phyloP scores from a whole-genome alignment of 2,888 invertebrate genomes.

The Ophion ventricosus region DNA sequence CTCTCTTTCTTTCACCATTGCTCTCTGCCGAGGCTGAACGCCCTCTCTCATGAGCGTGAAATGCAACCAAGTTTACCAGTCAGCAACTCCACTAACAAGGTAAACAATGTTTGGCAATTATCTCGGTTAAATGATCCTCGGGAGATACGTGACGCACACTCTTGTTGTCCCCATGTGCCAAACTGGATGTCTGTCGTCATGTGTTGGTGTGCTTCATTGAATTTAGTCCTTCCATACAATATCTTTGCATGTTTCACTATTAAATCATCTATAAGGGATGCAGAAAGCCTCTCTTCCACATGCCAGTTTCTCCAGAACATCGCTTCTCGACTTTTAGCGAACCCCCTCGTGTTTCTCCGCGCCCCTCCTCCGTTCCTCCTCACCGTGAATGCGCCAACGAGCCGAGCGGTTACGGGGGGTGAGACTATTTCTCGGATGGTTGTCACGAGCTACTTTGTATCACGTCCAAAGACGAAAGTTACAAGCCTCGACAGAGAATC shows the following conservation, averaged over 20 bases:
- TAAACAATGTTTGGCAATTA: constrained; percentile 83
- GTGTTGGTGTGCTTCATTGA: constrained; percentile 14
- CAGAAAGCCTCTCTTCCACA: neutral
- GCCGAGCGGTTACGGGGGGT: neutral
- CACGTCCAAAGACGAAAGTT: constrained; percentile 1
- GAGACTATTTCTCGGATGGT: neutral
- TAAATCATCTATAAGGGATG: neutral
- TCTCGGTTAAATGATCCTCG: constrained; percentile 79
- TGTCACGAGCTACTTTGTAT: constrained; percentile 12
- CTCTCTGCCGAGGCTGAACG: neutral
- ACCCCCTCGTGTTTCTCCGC: neutral
- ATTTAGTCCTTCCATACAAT: constrained; percentile 5
- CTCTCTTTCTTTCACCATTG: constrained; percentile 8
- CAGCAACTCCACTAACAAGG: constrained; percentile 80
- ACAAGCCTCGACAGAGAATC: constrained; percentile 3
- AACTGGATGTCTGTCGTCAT: constrained; percentile 5
- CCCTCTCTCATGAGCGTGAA: constrained; percentile 33
- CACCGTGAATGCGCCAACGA: neutral
- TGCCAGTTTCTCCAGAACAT: neutral
- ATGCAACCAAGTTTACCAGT: constrained; percentile 76
- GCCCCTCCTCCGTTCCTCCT: neutral
- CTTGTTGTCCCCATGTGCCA: neutral
- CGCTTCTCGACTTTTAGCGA: constrained; percentile 6
- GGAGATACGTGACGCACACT: constrained; percentile 65
- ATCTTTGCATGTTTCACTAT: constrained; percentile 22